Conservation (phyloP, 2,113 vertebrate genomes). For the crab-eating macaque (Macaca fascicularis) region DNA sequence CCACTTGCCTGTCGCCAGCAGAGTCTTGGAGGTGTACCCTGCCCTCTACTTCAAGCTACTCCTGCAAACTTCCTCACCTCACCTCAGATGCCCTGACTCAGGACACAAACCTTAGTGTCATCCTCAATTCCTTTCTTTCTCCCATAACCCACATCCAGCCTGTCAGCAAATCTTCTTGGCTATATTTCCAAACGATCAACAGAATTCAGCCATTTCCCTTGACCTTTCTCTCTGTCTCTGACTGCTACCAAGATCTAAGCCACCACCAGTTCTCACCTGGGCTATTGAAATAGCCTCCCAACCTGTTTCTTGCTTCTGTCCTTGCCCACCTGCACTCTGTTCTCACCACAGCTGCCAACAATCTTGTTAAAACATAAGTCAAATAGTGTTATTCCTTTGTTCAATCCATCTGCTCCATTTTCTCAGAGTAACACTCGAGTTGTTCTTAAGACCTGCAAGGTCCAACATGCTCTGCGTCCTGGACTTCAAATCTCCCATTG, state of each 20-base stretch:
- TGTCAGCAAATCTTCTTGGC: neutral
- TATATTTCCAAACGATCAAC: neutral
- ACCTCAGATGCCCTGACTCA: neutral
- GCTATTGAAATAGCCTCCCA: neutral
- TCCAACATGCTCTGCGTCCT: neutral
- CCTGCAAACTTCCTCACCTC: neutral
- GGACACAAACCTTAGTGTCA: neutral
- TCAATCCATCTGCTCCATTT: neutral
- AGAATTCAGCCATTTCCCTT: neutral
- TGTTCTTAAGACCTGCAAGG: neutral
- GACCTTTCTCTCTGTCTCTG: neutral
- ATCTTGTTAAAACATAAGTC: neutral
- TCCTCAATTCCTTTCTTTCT: neutral
- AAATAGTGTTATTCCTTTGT: neutral
- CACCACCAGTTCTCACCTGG: neutral
- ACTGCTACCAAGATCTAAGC: neutral
- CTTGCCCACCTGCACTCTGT: neutral
- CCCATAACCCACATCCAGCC: neutral
- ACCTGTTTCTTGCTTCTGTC: neutral
- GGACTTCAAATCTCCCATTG: neutral
- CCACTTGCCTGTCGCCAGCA: neutral
- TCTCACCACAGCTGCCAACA: neutral
- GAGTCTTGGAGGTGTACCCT: neutral
- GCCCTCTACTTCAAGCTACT: neutral
- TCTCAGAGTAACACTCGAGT: neutral